These are phyloP conservation scores for Cataglyphis altisquamis DNA, from an alignment of 2,888 invertebrate genomes.

Conservation along the genomic window DNA sequence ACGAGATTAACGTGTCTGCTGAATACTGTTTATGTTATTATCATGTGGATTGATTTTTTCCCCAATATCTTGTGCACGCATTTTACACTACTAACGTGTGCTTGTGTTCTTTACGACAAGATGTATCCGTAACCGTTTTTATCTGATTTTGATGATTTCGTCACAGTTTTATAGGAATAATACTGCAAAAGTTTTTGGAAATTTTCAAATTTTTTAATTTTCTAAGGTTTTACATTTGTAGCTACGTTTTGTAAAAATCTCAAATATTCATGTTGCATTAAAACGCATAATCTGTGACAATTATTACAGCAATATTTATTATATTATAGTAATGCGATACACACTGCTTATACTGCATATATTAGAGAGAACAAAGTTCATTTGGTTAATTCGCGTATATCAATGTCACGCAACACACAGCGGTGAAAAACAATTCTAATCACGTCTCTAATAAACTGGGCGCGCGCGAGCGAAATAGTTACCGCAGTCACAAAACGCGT, in stretches of 20 bases:
- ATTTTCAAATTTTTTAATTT: not conserved
- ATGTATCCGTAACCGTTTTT: not conserved
- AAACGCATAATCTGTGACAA: not conserved
- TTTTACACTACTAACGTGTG: not conserved
- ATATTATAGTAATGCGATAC: not conserved
- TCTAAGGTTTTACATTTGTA: not conserved
- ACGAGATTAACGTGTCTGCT: slow-evolving; percentile 45
- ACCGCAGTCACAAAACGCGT: slow-evolving; percentile 33
- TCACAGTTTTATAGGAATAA: not conserved
- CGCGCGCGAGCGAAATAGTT: slow-evolving; percentile 19
- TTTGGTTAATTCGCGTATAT: slow-evolving; percentile 10
- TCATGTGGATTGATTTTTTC: slow-evolving; percentile 19
- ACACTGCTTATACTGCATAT: not conserved
- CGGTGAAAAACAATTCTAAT: slow-evolving; percentile 46
- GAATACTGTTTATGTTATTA: slow-evolving; percentile 35
- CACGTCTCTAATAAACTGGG: slow-evolving; percentile 29
- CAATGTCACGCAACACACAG: not conserved
- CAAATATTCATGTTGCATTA: not conserved
- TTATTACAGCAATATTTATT: not conserved
- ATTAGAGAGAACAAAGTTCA: not conserved
- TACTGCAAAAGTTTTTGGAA: not conserved
- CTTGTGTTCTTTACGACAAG: slow-evolving; percentile 16
- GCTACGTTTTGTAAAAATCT: not conserved
- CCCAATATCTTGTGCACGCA: slow-evolving; percentile 15
- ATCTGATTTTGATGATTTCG: slow-evolving; percentile 5